A percentile compares a stretch with the other conserved stretches of the same genome.
Conservation (phyloP, 2,888 invertebrate species). For the Ashinkailepas kermadecensis region DNA sequence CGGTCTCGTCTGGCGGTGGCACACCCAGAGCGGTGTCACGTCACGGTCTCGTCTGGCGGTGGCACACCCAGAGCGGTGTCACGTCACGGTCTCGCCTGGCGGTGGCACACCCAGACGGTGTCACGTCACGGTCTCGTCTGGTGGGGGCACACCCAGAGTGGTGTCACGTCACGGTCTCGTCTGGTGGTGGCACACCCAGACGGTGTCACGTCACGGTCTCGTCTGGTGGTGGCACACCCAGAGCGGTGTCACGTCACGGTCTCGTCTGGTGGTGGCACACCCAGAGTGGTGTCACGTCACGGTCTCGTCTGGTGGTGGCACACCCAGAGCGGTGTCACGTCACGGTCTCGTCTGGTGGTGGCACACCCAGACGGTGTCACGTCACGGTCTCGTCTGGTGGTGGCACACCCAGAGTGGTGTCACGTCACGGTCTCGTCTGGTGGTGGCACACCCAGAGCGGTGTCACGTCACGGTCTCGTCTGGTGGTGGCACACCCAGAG, state of each 20-base stretch:
- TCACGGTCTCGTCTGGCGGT: no score
- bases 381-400: slow-evolving; percentile 23
- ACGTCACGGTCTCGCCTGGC: slow-evolving; percentile 23
- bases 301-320: no score
- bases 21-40: no score
- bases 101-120: neutral
- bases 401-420: neutral
- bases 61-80: no score
- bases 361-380: no score
- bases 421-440: neutral
- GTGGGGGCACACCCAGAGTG: no score
- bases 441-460: no score
- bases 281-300: neutral
- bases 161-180: no score
- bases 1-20: no score
- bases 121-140: neutral
- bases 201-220: neutral
- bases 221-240: neutral
- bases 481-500: neutral
- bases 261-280: neutral
- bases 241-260: neutral
- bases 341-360: no score
- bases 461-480: no score
- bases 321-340: no score
- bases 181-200: neutral